phyloP scores from a whole-genome alignment of 1,140 invertebrate species.

The Drosophila lini region DNA sequence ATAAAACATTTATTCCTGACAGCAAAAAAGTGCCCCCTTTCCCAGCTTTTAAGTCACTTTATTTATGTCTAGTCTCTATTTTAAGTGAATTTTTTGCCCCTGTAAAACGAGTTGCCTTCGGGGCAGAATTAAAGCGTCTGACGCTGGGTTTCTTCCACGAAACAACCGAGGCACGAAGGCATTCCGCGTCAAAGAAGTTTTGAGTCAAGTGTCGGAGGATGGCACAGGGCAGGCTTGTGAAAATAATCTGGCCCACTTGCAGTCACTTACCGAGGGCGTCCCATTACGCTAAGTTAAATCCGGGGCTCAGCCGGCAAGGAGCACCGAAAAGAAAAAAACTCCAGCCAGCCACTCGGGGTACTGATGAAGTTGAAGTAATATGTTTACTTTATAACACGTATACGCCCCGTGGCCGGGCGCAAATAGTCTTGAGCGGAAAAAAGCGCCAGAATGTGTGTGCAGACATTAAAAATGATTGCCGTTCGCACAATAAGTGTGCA shows the following conservation, averaged over 20 bases:
- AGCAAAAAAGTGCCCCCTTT: background rate
- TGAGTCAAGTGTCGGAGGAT: background rate
- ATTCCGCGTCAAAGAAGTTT: constrained; percentile 8
- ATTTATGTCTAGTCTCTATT: background rate
- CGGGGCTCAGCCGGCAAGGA: constrained; percentile 10
- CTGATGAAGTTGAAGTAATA: constrained; percentile 54
- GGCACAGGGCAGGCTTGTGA: constrained; percentile 17
- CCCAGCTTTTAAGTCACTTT: background rate
- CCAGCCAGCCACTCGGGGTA: constrained; percentile 7
- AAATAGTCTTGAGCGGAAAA: constrained; percentile 53
- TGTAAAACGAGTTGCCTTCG: background rate
- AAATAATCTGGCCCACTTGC: constrained; percentile 36
- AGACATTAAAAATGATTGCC: constrained; percentile 77
- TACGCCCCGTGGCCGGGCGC: constrained; percentile 64
- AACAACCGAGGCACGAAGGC: background rate
- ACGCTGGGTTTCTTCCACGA: background rate
- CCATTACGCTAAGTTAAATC: constrained; percentile 44
- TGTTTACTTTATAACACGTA: constrained; percentile 75
- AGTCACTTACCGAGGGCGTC: constrained; percentile 7
- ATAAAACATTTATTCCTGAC: background rate
- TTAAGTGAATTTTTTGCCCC: background rate
- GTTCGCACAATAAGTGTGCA: constrained; percentile 59
- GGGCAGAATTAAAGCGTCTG: constrained; percentile 1
- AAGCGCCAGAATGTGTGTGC: constrained; percentile 49
- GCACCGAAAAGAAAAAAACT: background rate